A percentile compares a stretch with the other conserved stretches of the same genome.
Conservation (phyloP, 2,113 vertebrate species). For the Microtus montanus region DNA sequence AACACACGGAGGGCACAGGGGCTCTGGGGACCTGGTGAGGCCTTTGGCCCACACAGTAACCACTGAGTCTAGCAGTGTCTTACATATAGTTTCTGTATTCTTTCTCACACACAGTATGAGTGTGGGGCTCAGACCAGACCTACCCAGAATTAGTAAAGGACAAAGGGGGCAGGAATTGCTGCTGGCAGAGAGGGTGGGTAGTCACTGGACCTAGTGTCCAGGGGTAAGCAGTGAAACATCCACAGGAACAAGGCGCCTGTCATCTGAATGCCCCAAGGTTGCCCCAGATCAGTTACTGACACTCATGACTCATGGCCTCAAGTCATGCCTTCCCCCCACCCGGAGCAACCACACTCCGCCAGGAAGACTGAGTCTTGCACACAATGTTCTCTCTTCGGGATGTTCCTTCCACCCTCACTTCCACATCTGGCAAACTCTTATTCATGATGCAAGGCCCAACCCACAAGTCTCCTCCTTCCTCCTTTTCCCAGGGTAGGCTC, state of each 20-base stretch:
- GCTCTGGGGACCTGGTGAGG: background rate
- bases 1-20: background rate
- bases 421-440: background rate
- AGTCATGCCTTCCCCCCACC: background rate
- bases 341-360: too few relatives aligned
- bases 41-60: too few relatives aligned
- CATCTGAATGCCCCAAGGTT: background rate
- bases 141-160: background rate
- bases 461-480: background rate
- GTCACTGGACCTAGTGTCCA: background rate
- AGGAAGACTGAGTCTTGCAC: background rate
- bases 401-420: background rate
- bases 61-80: background rate
- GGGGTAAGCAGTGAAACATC: background rate
- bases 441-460: background rate
- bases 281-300: background rate
- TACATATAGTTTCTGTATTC: accelerated
- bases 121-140: background rate
- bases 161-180: accelerated
- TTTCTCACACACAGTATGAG: accelerated
- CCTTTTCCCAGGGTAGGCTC: background rate
- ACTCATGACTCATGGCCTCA: background rate
- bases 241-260: background rate
- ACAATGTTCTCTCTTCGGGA: background rate
- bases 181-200: accelerated